These are phyloP conservation scores for Charadrius vociferus DNA, from an alignment of 2,113 vertebrate species.

Conservation along the genomic window DNA sequence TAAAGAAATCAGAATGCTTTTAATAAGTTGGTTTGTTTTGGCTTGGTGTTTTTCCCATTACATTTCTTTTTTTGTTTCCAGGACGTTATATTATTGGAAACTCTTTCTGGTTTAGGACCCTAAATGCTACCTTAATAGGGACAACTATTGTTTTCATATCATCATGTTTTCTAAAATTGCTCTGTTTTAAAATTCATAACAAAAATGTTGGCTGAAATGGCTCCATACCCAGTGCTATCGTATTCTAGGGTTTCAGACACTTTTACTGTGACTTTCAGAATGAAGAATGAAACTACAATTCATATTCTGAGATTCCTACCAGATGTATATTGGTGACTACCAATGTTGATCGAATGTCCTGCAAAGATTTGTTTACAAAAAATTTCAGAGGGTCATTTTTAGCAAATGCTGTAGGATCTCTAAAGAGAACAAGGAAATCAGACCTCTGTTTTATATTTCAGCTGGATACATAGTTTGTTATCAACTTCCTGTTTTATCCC, in stretches of 20 bases:
- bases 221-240: not conserved
- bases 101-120: not conserved
- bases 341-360: rapidly evolving
- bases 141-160: not conserved
- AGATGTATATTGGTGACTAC: not conserved
- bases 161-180: not conserved
- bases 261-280: not conserved
- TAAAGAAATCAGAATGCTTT: constrained; percentile 17
- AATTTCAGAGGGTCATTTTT: not conserved
- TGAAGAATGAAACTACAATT: not conserved
- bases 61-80: not conserved
- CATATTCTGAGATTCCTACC: not conserved
- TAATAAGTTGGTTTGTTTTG: not conserved
- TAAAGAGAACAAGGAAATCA: not conserved
- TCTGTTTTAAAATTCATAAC: not conserved
- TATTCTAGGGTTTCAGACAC: not conserved
- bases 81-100: not conserved
- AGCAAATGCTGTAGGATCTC: not conserved
- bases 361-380: not conserved
- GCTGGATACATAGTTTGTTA: not conserved
- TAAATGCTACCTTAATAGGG: not conserved
- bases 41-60: not conserved
- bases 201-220: not conserved
- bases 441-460: not conserved
- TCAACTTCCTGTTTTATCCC: not conserved